Conservation (phyloP, 2,113 vertebrate genomes). For the Ptilorrhoa leucosticta region DNA sequence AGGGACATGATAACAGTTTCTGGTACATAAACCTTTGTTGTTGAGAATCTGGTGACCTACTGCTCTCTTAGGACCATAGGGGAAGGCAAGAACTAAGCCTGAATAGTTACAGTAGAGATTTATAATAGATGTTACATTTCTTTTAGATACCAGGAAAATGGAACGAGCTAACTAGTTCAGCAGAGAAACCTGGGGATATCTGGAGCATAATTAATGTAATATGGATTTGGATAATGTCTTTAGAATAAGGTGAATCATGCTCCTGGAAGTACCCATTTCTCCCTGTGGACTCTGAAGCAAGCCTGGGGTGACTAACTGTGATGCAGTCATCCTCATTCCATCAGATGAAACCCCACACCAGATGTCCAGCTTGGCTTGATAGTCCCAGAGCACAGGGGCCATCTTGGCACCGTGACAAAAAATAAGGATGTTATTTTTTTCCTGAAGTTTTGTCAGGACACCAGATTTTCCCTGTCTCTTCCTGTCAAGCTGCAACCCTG, state of each 20-base stretch:
- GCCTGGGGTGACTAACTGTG: not conserved
- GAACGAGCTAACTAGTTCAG: not conserved
- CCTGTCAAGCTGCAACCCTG: conserved; percentile 54
- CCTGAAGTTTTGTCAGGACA: conserved; percentile 49
- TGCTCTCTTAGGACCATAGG: not conserved
- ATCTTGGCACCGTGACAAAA: conserved; percentile 22
- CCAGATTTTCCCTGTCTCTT: conserved; percentile 54
- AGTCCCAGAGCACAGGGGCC: conserved; percentile 11
- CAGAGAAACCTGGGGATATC: not conserved
- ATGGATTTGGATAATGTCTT: not conserved
- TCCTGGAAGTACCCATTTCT: not conserved
- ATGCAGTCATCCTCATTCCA: not conserved
- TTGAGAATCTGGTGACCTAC: not conserved
- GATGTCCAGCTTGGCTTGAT: conserved; percentile 12
- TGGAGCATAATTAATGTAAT: not conserved
- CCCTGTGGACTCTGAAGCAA: not conserved
- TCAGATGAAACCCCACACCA: not conserved
- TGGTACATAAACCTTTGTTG: not conserved
- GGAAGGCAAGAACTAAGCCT: not conserved
- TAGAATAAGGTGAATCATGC: not conserved
- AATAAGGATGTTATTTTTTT: conserved; percentile 47
- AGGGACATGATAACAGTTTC: not conserved
- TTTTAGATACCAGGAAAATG: not conserved
- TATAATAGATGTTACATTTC: not conserved
- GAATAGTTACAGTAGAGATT: not conserved